Evolutionary conservation across 23 tunicate species (phyloP).

Genomic region (Botrylloides violaceus): DNA sequence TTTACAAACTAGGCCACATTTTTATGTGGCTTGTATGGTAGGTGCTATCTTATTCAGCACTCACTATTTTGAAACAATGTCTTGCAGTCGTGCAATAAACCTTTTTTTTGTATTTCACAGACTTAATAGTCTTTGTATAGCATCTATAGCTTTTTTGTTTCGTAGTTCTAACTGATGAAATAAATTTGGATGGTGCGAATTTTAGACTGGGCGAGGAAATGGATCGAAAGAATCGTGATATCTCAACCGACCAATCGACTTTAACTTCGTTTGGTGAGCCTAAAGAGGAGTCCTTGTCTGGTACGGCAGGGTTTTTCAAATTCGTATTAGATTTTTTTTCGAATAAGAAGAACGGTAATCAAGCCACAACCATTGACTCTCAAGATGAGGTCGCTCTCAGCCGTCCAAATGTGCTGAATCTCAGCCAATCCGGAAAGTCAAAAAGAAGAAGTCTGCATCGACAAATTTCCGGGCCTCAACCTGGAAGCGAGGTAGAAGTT

Average conservation of each 20-base stretch:
- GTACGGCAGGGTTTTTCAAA: neutral
- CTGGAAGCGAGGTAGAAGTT: constrained; percentile 64
- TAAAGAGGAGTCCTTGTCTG: neutral
- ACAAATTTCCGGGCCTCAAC: neutral
- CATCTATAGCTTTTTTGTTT: too few relatives aligned
- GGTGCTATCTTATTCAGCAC: too few relatives aligned
- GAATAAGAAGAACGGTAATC: neutral
- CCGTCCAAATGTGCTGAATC: neutral
- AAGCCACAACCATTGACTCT: neutral
- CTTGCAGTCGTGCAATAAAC: too few relatives aligned
- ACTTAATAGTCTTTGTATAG: too few relatives aligned
- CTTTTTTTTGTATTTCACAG: too few relatives aligned
- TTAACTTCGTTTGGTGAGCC: neutral
- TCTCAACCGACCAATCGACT: neutral
- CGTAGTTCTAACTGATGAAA: too few relatives aligned
- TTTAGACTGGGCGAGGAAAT: too few relatives aligned
- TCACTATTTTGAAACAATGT: too few relatives aligned
- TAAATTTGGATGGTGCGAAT: too few relatives aligned
- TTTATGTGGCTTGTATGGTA: too few relatives aligned
- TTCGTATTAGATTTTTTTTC: neutral
- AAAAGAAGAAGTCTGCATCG: neutral
- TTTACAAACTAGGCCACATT: too few relatives aligned
- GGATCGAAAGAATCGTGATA: neutral
- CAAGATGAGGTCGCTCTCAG: neutral
- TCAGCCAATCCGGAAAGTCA: neutral